Percentiles rank a stretch among this genome's conserved stretches.
These are phyloP conservation scores for Botrylloides violaceus DNA, from an alignment of 23 tunicate species.

Conservation along the genomic window DNA sequence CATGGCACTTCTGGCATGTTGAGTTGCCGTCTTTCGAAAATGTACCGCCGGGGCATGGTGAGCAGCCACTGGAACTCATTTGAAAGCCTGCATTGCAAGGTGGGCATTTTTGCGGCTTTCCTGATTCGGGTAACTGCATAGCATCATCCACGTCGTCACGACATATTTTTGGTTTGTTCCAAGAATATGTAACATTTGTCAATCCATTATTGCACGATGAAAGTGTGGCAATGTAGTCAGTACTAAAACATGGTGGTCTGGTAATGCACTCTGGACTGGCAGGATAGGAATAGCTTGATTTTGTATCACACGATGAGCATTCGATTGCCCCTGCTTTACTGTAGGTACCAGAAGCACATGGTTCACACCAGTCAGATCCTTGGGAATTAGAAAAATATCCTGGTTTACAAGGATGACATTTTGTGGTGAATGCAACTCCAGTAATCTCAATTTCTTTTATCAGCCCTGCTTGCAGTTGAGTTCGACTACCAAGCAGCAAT, in stretches of 20 bases:
- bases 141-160: constrained; percentile 25
- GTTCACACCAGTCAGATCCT: constrained; percentile 46
- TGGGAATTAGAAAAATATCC: constrained; percentile 35
- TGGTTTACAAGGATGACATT: constrained; percentile 46
- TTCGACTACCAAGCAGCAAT: constrained; percentile 33
- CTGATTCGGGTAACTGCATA: constrained; percentile 52
- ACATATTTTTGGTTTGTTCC: constrained; percentile 75
- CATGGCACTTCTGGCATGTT: constrained; percentile 64
- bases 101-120: constrained; percentile 30
- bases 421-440: constrained; percentile 73
- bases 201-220: constrained; percentile 41
- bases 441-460: constrained; percentile 66
- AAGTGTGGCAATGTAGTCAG: constrained; percentile 70
- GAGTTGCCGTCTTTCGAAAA: constrained; percentile 62
- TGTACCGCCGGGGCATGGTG: constrained; percentile 36
- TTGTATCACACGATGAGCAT: constrained; percentile 44
- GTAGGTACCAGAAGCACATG: constrained; percentile 41
- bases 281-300: constrained; percentile 38
- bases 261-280: constrained; percentile 34
- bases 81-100: constrained; percentile 85
- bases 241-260: constrained; percentile 52
- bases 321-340: constrained; percentile 37
- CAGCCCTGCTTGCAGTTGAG: constrained; percentile 42
- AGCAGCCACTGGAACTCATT: constrained; percentile 29
- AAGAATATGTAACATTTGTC: constrained; percentile 46